A percentile compares a stretch with the other conserved stretches of the same genome.
Conservation (phyloP, 2,888 invertebrate species). For the Andrena flavipes region DNA sequence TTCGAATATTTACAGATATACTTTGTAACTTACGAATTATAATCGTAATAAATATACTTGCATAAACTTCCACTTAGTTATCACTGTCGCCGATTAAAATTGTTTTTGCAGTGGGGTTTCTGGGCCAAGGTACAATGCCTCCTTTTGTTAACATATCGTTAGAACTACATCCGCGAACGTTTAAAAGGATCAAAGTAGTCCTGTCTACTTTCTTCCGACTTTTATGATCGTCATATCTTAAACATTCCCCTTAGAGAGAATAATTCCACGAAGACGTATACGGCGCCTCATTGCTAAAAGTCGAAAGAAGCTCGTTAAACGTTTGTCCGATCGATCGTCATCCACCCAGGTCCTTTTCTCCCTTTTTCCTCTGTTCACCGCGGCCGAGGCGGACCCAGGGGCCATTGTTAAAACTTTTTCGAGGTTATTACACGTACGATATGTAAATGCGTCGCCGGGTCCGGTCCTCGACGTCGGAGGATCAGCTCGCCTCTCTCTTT, state of each 20-base stretch:
- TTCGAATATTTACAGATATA: no score
- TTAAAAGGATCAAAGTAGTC: neutral
- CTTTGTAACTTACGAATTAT: no score
- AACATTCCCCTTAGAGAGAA: slow-evolving; percentile 15
- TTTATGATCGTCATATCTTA: neutral
- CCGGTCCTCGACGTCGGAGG: slow-evolving; percentile 71
- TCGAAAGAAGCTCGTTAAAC: slow-evolving; percentile 54
- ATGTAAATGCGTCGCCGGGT: slow-evolving; percentile 75
- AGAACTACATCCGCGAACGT: no score
- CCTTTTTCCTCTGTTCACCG: slow-evolving; percentile 37
- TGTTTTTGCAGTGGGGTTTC: slow-evolving; percentile 29
- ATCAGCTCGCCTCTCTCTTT: slow-evolving; percentile 63
- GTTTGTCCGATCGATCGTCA: slow-evolving; percentile 39
- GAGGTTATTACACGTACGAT: slow-evolving; percentile 76
- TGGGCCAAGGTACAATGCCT: slow-evolving; percentile 42
- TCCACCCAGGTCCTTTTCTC: slow-evolving; percentile 7
- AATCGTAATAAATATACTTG: no score
- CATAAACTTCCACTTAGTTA: slow-evolving; percentile 2
- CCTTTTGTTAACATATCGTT: neutral
- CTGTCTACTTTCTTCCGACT: slow-evolving; percentile 2
- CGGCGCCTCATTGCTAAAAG: slow-evolving; percentile 33
- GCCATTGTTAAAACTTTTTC: slow-evolving; percentile 74
- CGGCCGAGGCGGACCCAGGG: slow-evolving; percentile 53
- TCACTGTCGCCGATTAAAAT: slow-evolving; percentile 45
- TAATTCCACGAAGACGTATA: slow-evolving; percentile 13